These are phyloP conservation scores for Drosophila prosaltans DNA, from an alignment of 1,140 invertebrate species.

Conservation along the genomic window DNA sequence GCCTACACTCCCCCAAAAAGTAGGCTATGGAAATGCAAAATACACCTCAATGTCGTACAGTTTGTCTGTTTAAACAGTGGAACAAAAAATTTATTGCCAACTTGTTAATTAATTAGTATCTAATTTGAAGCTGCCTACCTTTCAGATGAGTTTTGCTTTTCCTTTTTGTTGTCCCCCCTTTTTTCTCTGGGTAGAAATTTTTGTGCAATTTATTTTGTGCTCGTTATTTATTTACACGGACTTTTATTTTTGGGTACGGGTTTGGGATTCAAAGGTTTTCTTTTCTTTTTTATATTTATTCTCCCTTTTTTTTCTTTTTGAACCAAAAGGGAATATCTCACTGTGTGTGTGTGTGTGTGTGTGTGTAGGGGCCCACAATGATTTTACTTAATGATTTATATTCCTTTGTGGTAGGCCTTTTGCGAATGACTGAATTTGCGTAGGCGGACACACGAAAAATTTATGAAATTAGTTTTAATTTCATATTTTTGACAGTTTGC, in stretches of 20 bases:
- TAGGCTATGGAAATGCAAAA: constrained; percentile 17
- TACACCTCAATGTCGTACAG: neutral
- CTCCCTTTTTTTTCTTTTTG: neutral
- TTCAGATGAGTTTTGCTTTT: constrained; percentile 11
- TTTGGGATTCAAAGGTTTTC: neutral
- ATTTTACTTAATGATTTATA: constrained; percentile 18
- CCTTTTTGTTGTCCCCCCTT: neutral
- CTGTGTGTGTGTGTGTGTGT: neutral
- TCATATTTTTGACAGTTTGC: constrained; percentile 4
- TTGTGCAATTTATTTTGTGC: constrained; percentile 8
- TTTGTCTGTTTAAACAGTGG: constrained; percentile 10
- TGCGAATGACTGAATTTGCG: constrained; percentile 10
- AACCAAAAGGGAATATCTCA: neutral
- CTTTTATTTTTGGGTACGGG: constrained; percentile 9
- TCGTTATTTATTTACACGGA: constrained; percentile 19
- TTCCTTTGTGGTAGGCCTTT: neutral
- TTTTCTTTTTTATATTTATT: neutral
- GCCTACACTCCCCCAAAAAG: neutral
- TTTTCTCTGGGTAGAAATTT: neutral
- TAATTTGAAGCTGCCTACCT: constrained; percentile 14
- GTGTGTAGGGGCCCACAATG: neutral
- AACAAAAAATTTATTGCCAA: constrained; percentile 18
- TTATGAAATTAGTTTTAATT: constrained; percentile 17
- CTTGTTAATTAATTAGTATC: constrained; percentile 34
- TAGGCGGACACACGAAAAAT: neutral